phyloP scores from a whole-genome alignment of 2,797 vertebrate genomes.

The Gymnoscopelus braueri region DNA sequence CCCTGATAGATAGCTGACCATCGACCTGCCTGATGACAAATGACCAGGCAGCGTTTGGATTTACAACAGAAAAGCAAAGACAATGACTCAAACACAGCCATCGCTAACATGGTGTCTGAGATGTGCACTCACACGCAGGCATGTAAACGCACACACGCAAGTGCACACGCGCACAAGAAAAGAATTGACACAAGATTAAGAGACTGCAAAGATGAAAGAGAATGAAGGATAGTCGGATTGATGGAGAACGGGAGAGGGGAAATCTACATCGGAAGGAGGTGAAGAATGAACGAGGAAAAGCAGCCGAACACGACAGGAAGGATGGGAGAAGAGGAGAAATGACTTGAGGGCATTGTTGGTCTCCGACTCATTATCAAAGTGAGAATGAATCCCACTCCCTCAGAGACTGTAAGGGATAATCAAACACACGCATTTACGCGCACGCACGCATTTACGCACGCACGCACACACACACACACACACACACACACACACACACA shows the following conservation, averaged over 20 bases:
- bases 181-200: not conserved
- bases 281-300: slow-evolving; percentile 41
- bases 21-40: slow-evolving; percentile 62
- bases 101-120: slow-evolving; percentile 24
- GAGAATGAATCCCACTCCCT: slow-evolving; percentile 82
- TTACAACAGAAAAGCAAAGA: slow-evolving; percentile 45
- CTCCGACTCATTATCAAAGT: slow-evolving; percentile 85
- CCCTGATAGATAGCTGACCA: slow-evolving; percentile 56
- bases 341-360: slow-evolving; percentile 83
- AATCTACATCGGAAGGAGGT: slow-evolving; percentile 39
- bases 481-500: slow-evolving; percentile 26
- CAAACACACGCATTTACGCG: slow-evolving; percentile 68
- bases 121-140: not conserved
- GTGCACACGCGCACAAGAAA: slow-evolving; percentile 1
- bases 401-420: slow-evolving; percentile 81
- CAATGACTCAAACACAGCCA: slow-evolving; percentile 38
- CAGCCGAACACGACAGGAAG: slow-evolving; percentile 71
- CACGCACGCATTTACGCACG: not conserved
- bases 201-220: no score
- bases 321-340: slow-evolving; percentile 77
- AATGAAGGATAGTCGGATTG: not conserved
- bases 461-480: slow-evolving; percentile 40
- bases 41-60: slow-evolving; percentile 57
- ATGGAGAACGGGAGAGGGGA: slow-evolving; percentile 27
- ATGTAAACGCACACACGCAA: slow-evolving; percentile 4